Percentiles rank a stretch among this genome's conserved stretches.
Evolutionary conservation across 2,797 vertebrate genomes (phyloP).

Genomic region (Scarus forsteni): DNA sequence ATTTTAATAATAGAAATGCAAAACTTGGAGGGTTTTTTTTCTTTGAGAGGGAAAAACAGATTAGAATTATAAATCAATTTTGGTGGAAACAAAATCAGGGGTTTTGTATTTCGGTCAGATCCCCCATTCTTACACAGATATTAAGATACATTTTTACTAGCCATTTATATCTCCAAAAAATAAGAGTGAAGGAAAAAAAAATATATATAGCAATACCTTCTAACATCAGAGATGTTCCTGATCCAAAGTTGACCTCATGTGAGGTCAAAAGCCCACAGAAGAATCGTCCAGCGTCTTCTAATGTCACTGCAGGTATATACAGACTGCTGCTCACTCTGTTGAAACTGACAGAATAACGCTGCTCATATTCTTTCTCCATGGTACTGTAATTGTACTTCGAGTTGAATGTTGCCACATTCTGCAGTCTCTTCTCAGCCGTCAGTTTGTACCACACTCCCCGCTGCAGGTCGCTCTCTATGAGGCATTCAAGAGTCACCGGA

Average conservation of each 20-base stretch:
- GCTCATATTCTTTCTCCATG: neutral
- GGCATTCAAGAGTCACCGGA: constrained; percentile 23
- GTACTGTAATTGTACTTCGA: accelerated
- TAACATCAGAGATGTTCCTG: constrained; percentile 36
- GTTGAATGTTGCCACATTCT: neutral
- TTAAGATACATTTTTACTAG: too few relatives aligned
- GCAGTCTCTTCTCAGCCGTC: constrained; percentile 15
- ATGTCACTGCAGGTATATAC: constrained; percentile 11
- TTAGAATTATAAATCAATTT: too few relatives aligned
- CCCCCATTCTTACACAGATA: too few relatives aligned
- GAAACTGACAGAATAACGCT: constrained; percentile 4
- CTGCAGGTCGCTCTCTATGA: neutral
- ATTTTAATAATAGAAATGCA: too few relatives aligned
- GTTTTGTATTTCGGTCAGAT: too few relatives aligned
- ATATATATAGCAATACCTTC: constrained; percentile 10
- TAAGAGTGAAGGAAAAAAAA: too few relatives aligned
- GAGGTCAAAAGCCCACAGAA: constrained; percentile 38
- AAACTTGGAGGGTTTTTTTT: too few relatives aligned
- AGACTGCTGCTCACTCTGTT: constrained; percentile 11
- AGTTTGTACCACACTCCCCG: constrained; percentile 43
- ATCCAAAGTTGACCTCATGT: constrained; percentile 24
- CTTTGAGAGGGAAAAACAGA: too few relatives aligned
- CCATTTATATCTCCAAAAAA: too few relatives aligned
- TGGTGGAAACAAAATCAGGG: too few relatives aligned
- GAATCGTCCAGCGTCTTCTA: constrained; percentile 35